A percentile compares a stretch with the other conserved stretches of the same genome.
Evolutionary conservation across 2,888 invertebrate genomes (phyloP).

Genomic region (Cremastinae sp.): DNA sequence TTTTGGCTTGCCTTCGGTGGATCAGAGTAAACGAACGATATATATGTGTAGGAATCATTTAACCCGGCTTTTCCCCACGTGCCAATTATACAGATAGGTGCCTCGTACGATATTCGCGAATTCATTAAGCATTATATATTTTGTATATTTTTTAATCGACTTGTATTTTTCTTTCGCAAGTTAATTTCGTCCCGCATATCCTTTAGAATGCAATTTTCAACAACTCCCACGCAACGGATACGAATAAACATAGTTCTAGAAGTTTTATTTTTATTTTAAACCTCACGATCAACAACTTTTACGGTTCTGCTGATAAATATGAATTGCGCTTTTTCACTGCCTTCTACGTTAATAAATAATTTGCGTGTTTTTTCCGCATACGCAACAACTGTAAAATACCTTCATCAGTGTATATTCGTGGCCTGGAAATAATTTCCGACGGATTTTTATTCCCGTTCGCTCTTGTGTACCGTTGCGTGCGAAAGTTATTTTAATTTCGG

Average conservation of each 20-base stretch:
- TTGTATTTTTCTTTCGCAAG: neutral
- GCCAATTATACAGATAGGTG: slow-evolving; percentile 14
- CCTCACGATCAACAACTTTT: too few species aligned
- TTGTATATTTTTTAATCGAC: neutral
- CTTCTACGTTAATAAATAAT: too few species aligned
- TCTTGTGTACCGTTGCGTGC: too few species aligned
- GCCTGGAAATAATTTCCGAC: neutral
- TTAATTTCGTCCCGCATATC: too few species aligned
- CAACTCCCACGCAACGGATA: neutral
- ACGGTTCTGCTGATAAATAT: too few species aligned
- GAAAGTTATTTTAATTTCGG: neutral
- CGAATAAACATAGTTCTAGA: too few species aligned
- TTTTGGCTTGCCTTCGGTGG: slow-evolving; percentile 4
- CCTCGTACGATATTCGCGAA: slow-evolving; percentile 10
- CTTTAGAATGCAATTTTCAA: too few species aligned
- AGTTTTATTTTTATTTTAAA: too few species aligned
- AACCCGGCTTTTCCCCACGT: neutral
- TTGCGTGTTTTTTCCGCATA: too few species aligned
- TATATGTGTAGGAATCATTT: neutral
- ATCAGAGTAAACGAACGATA: slow-evolving; percentile 11
- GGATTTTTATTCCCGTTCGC: neutral
- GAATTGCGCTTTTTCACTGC: too few species aligned
- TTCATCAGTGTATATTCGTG: too few species aligned
- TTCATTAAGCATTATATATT: slow-evolving; percentile 5
- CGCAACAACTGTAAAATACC: too few species aligned